Evolutionary conservation across 2,113 vertebrate genomes (phyloP), one percentile per base, ranked within the genome.

Genomic region (Psilopsiagon aymara): DNA sequence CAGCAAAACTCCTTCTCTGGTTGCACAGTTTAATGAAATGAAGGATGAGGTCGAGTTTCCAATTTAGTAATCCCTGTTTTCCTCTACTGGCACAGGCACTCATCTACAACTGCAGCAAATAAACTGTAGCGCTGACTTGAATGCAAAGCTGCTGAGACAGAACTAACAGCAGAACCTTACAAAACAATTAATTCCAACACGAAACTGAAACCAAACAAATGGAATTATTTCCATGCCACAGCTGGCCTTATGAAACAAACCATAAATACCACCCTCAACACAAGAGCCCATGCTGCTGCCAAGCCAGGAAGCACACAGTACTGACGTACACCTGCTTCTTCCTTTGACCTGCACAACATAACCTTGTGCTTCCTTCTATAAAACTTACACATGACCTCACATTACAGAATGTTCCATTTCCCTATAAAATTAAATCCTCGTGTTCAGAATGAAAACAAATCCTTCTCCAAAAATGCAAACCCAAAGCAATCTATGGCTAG

Each of bases 11-110:
- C 78, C 69, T 88, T 52, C 81, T 86, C 52, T 17, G n/a, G 49
- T 81, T 93, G 90, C 64, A 86, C 35, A 66, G 59, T 78, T 96
- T 53, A 78, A 81, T 74, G 59, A 88, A 95, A 90, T 3, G 37
- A 92, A 95, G 49, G 33, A 84, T 27, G 64, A 94, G 16, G 43
- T 3, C 33, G 80, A 86, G 57, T 39, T 94, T 77, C 37, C 46
- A 88, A 16, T 43, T 69, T 67, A 67, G 75, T 60, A 24, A 59
- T 67, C 63, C 63, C 5, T 11, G 55, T 13, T 14, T 78, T 79
- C 86, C 95, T 10, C 68, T 87, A 67, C 73, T 39, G n/a, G 28
- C 96, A 81, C 13, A 53, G 59, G 49, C 19, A 53, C 27, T 51
- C 2, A 1, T 84, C 49, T 53, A 55, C 28, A 79, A 79, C 35